Percentiles rank a stretch among this genome's conserved stretches.
These are phyloP conservation scores for Drosophila kanapiae DNA, from an alignment of 1,140 invertebrate species.

Conservation along the genomic window DNA sequence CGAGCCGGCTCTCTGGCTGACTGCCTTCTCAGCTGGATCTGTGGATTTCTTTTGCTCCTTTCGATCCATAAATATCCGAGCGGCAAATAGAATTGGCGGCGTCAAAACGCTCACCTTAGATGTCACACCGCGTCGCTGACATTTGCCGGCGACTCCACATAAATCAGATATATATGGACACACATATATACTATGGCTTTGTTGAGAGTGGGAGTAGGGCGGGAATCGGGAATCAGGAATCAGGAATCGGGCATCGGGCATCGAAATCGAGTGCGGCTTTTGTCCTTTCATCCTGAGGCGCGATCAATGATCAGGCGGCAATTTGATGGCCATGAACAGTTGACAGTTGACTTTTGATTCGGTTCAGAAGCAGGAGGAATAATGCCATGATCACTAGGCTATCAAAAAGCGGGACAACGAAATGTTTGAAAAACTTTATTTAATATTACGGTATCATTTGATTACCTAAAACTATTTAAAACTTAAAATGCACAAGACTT, in stretches of 20 bases:
- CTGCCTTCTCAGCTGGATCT: slow-evolving; percentile 11
- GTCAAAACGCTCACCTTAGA: slow-evolving; percentile 70
- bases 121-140: slow-evolving; percentile 33
- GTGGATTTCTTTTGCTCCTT: not conserved
- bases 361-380: not conserved
- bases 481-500: no score
- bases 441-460: no score
- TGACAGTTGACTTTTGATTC: slow-evolving; percentile 69
- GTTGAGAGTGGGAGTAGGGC: slow-evolving; percentile 53
- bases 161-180: slow-evolving; percentile 29
- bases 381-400: slow-evolving; percentile 6
- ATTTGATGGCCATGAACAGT: slow-evolving; percentile 78
- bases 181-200: not conserved
- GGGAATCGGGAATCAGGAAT: slow-evolving; percentile 10
- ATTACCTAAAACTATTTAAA: no score
- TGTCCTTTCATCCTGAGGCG: slow-evolving; percentile 57
- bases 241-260: not conserved
- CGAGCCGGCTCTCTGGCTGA: slow-evolving; percentile 5
- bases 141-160: slow-evolving; percentile 7
- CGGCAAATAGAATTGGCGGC: slow-evolving; percentile 76
- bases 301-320: slow-evolving; percentile 58
- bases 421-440: not conserved
- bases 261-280: slow-evolving; percentile 58
- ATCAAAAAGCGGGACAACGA: not conserved
- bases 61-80: slow-evolving; percentile 8